Conservation (phyloP, 2,888 invertebrate species). For the Clitarchus hookeri region DNA sequence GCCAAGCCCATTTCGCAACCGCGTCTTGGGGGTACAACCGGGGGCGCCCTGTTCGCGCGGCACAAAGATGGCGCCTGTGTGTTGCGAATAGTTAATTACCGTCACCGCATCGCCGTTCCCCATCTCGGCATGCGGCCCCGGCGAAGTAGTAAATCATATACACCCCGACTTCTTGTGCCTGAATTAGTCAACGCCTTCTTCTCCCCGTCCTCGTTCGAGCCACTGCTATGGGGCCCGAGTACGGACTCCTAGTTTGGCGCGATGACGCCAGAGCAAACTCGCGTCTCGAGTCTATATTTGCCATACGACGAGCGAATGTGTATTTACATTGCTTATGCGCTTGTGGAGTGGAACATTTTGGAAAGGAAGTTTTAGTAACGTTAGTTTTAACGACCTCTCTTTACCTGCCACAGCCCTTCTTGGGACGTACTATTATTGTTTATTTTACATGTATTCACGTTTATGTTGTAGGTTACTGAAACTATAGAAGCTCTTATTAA, state of each 20-base stretch:
- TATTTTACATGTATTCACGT: too few species aligned
- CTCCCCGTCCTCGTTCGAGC: neutral
- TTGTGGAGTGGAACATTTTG: too few species aligned
- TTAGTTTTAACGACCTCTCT: too few species aligned
- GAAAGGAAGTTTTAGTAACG: too few species aligned
- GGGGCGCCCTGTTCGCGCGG: neutral
- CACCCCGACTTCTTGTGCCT: neutral
- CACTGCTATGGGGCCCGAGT: neutral
- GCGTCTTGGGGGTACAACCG: too few species aligned
- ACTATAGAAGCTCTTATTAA: too few species aligned
- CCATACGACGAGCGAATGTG: too few species aligned
- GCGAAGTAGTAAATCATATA: neutral
- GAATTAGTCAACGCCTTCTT: neutral
- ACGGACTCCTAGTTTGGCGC: neutral
- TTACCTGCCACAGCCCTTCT: too few species aligned
- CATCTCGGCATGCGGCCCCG: neutral
- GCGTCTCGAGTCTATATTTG: neutral
- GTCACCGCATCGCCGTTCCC: neutral
- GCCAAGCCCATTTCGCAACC: too few species aligned
- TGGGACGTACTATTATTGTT: too few species aligned
- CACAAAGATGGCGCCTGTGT: neutral
- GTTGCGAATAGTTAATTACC: neutral
- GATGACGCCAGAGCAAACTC: neutral
- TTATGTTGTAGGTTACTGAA: too few species aligned
- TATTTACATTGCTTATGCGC: too few species aligned